Base-by-base conservation (phyloP, 1,140 invertebrate genomes). In the Acromyrmex charruanus region DNA sequence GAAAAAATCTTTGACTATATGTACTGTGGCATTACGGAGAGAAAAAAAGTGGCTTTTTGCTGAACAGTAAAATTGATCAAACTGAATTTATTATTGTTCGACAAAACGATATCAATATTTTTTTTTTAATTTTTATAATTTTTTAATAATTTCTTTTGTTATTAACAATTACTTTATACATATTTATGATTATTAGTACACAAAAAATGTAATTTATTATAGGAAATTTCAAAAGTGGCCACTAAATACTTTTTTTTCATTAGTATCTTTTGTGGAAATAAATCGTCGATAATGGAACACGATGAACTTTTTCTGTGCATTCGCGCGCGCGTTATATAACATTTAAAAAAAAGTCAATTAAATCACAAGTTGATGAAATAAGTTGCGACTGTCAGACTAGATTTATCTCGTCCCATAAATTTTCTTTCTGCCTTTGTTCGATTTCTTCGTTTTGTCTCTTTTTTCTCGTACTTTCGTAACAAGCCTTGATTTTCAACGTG, bases 311-410 rank as follows among this genome's bases (percentile, higher is more conserved):
- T 82, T 28, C n/a, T 25, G 7, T 74, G 18, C 74, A 74, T 39
- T 82, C 18, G 35, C 35, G 7, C 35, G 35, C 6, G 35, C 53
- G 44, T 72, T 72, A 51, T 35, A 44, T 44, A 49, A 82, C 71
- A 51, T 21, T n/a, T 18, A 59, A 72, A 55, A 51, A 58, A 74
- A 74, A 61, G n/a, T 75, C 39, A 58, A 84, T 84, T 84, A 84
- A 84, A 84, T 55, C 58, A 6, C 25, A 74, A 74, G 55, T 28
- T 59, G 51, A 18, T 18, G 39, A 74, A 75, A 84, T 44, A 84
- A 84, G 55, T 84, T 61, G 25, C 44, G 25, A 82, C 39, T 82
- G 72, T 72, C 18, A 44, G 25, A 75, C 74, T 61, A 75, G 44
- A 51, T 74, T 49, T 53, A 18, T 18, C 12, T 69, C 18, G 28